Base-by-base conservation (phyloP, 2,797 vertebrate species). In the Myripristis murdjan region DNA sequence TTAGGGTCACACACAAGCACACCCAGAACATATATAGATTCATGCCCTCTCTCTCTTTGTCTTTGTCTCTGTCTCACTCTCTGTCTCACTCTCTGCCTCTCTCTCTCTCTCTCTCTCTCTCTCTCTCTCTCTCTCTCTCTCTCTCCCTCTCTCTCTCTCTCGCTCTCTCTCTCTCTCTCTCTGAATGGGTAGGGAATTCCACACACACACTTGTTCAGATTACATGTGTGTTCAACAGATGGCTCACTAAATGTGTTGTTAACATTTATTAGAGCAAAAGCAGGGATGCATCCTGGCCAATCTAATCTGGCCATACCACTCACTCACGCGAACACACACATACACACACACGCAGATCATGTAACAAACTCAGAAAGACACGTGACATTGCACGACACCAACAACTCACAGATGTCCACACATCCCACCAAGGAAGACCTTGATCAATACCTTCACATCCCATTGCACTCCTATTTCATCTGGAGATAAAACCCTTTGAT, bases 371-470 rank as follows among this genome's bases (percentile, higher is more conserved):
- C 61, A 41, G 22, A 28, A 23, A 48, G 6, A 61, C 57, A 47
- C 41, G 44, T 70, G 5, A 55, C 63, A 77, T 73, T 49, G 65
- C 59, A 55, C 73, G 77, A 48, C 23, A 28, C 35, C 69, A 64
- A 77, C 18, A 28, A 67, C 60, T 83, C 51, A 53, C 59, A 78
- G 51, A 47, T 54, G 59, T 79, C 62, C 18, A 33, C 0, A 20
- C 24, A n/a, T n/a, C 79, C 58, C 59, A 20, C 24, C 60, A 47
- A 65, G 85, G 43, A 83, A 69, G 68, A 81, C 64, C 39, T 60
- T 44, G 69, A 62, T 84, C 47, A 10, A 88, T 90, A 81, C 57
- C 14, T 79, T 87, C 65, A 80, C 82, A 87, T 83, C 71, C 62
- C 68, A 81, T 73, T 78, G 70, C 64, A 73, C 70, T 75, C 22